Evolutionary conservation across 2,113 vertebrate genomes (phyloP), one percentile per base, ranked within the genome.

Genomic region (Natator depressus): DNA sequence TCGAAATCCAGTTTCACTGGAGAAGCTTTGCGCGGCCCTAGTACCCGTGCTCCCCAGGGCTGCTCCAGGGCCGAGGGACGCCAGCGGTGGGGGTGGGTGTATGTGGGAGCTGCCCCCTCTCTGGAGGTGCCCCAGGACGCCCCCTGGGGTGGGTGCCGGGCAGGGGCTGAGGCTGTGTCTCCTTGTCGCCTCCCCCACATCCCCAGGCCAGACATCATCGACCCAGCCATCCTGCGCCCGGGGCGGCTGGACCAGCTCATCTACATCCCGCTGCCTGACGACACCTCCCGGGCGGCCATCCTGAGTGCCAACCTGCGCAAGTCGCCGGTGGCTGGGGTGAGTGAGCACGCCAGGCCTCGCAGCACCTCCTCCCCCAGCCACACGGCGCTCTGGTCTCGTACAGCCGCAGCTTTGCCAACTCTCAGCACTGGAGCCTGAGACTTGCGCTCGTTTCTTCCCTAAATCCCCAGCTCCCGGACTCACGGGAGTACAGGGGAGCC

Each of bases 251-350:
- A 99, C 97, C 99, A 99, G 92, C 99, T 99, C 91, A 99, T 99
- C 97, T 99, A 99, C 94, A 99, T 99, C 97, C 99, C 99, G 0
- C 98, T 99, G 98, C 99, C 99, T 0, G 99, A 99, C 0, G 99
- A 99, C 98, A 99, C 99, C 97, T 99, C 99, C 51, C 99, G 99
- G 84, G 99, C 99, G 93, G 98, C 99, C 95, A 99, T 99, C 85
- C 99, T 99, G n/a, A 99, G 99, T 90, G 99, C 99, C 80, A 99
- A 99, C 97, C 98, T 99, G 96, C 99, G 99, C 98, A 99, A 99
- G 98, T 99, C 99, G 19, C 99, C 99, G n/a, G 99, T 99, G 96
- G 98, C 99, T 93, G 99, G 99, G 99, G 99, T 98, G 97, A 91
- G 97, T 97, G n/a, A 19, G 16, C 35, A 4, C 4, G 35, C 35